Evolutionary conservation across 2,888 invertebrate species (phyloP).

Genomic region (Ctena decussata): DNA sequence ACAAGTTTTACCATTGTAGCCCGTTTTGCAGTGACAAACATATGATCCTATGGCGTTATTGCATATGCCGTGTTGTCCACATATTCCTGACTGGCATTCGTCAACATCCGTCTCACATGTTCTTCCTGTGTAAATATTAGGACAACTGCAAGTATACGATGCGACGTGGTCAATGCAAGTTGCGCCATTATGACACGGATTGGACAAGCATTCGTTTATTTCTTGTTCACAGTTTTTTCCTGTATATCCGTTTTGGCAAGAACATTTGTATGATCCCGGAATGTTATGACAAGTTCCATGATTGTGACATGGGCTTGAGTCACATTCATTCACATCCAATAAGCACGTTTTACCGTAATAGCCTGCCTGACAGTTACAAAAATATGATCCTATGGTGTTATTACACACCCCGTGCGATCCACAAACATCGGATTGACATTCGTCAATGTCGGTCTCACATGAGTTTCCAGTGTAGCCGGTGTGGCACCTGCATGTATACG

Average conservation of each 20-base stretch:
- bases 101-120: not conserved
- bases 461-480: not conserved
- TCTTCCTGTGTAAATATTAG: not conserved
- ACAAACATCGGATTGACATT: not conserved
- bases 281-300: not conserved
- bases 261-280: not conserved
- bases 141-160: not conserved
- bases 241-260: not conserved
- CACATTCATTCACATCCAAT: not conserved
- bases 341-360: not conserved
- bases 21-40: not conserved
- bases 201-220: not conserved
- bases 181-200: not conserved
- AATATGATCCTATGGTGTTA: not conserved
- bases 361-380: not conserved
- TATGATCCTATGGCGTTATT: slow-evolving; percentile 15
- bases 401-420: not conserved
- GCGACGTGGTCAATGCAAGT: not conserved
- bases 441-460: not conserved
- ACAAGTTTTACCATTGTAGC: not conserved
- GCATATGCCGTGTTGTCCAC: slow-evolving; percentile 20
- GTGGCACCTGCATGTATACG: not conserved
- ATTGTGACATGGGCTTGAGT: not conserved
- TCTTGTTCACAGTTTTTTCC: not conserved
- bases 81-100: not conserved